Percentiles rank a stretch among this genome's conserved stretches.
phyloP scores from a whole-genome alignment of 1,140 invertebrate species.

The Apis dorsata region DNA sequence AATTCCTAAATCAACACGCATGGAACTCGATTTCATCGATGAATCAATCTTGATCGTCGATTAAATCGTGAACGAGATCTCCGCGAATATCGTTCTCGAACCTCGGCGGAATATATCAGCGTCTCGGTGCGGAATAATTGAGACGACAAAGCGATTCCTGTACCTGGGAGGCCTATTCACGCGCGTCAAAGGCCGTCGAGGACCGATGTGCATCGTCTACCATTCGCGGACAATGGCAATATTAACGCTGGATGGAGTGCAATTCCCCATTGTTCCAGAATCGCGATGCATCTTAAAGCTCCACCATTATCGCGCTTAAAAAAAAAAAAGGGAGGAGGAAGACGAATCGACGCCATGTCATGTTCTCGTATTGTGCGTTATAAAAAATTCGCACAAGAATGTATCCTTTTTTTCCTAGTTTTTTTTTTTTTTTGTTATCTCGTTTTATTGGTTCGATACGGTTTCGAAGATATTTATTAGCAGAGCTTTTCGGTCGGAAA shows the following conservation, averaged over 20 bases:
- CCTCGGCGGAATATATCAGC: constrained; percentile 25
- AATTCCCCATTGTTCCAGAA: constrained; percentile 51
- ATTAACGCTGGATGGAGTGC: constrained; percentile 55
- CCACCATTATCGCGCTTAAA: constrained; percentile 6
- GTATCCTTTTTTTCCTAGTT: not conserved
- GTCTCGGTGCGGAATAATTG: constrained; percentile 64
- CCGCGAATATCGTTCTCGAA: not conserved
- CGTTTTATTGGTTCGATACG: too few relatives aligned
- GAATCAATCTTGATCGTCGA: not conserved
- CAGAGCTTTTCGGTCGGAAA: too few relatives aligned
- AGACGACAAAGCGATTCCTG: constrained; percentile 66
- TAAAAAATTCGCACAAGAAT: not conserved
- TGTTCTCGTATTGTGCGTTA: too few relatives aligned
- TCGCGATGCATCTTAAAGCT: constrained; percentile 26
- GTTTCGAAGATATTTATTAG: too few relatives aligned
- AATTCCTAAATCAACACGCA: not conserved
- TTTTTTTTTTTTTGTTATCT: not conserved
- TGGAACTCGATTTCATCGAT: too few relatives aligned
- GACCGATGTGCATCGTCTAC: constrained; percentile 42
- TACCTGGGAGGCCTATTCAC: constrained; percentile 60
- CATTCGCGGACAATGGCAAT: constrained; percentile 57
- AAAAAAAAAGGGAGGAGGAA: not conserved
- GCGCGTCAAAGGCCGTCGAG: constrained; percentile 57
- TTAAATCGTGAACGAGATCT: not conserved
- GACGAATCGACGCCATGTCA: constrained; percentile 12